Base-by-base conservation (phyloP, 2,888 invertebrate genomes). In the Octonoba sinensis region DNA sequence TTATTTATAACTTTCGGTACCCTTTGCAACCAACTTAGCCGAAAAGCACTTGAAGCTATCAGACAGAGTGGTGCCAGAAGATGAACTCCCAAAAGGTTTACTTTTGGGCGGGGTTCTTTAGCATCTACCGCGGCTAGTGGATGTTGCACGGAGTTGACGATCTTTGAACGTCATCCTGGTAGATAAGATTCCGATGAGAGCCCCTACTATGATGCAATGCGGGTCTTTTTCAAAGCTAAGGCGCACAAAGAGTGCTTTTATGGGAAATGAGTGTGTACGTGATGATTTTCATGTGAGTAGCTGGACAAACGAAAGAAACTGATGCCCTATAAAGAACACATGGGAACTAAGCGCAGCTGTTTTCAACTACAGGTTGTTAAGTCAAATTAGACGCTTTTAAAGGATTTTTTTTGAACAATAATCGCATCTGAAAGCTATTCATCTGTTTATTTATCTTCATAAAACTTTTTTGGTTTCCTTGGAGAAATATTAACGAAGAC, bases 151-250 rank as follows among this genome's bases (percentile, higher is more conserved):
- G 11, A 49, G 36, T 57, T 16, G 70, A 75, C 36, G 51, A 47
- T 12, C 44, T 36, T 24, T 8, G 56, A 22, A 62, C 67, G 60
- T 79, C 67, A 73, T 62, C 69, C 16, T 11, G 16, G 2, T 18
- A 60, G 79, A 79, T 79, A 79, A 79, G 69, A 79, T 79, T 60
- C 73, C 67, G 66, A 78, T 76, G 62, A 51, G n/a, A 22, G 4
- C 11, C 20, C 36, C 27, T 18, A 11, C 36, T 36, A 6, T 22
- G 16, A 20, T 59, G 24, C 18, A 46, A 54, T 20, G 27, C 18
- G 20, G 46, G 36, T 49, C 46, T 15, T 11, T 22, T 46, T 22
- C 18, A 67, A 60, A 65, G 64, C n/a, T 1, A 15, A 4, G 6
- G 16, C 15, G 20, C 27, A 73, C 67, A 79, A 79, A 73, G 79